These are phyloP conservation scores for Heptranchias perlo DNA, from an alignment of 2,113 vertebrate species.

Conservation along the genomic window DNA sequence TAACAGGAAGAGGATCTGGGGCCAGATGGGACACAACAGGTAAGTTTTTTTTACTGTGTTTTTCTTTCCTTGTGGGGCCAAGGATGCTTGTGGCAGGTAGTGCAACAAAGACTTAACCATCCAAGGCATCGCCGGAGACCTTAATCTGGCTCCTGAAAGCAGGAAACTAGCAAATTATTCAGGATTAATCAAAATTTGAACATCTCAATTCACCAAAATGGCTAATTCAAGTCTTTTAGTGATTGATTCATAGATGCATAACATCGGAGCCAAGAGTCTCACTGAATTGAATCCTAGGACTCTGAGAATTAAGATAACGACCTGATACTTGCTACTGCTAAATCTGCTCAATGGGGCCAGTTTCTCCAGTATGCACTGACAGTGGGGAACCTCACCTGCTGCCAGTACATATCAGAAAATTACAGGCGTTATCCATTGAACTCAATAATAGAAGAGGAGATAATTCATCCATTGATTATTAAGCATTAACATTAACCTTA, in stretches of 20 bases:
- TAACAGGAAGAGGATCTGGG: too few relatives aligned
- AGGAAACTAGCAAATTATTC: background rate
- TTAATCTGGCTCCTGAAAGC: background rate
- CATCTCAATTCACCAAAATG: background rate
- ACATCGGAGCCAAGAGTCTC: background rate
- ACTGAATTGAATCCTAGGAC: background rate
- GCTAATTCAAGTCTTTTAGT: background rate
- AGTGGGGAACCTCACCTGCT: background rate
- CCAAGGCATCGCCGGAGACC: background rate
- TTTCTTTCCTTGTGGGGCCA: background rate
- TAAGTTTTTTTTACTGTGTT: background rate
- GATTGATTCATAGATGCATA: background rate
- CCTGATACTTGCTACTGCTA: background rate
- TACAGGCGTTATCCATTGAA: background rate
- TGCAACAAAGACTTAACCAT: background rate
- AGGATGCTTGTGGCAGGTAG: background rate
- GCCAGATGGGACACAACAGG: background rate
- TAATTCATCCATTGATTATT: background rate
- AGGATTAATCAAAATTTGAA: background rate
- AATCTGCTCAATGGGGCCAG: background rate
- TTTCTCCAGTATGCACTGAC: background rate
- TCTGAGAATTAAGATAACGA: background rate
- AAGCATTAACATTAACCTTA: background rate
- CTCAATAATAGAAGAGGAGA: background rate
- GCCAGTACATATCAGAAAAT: background rate